These are phyloP conservation scores for Protomyctophum bolini DNA, from an alignment of 2,113 vertebrate genomes.

Conservation along the genomic window DNA sequence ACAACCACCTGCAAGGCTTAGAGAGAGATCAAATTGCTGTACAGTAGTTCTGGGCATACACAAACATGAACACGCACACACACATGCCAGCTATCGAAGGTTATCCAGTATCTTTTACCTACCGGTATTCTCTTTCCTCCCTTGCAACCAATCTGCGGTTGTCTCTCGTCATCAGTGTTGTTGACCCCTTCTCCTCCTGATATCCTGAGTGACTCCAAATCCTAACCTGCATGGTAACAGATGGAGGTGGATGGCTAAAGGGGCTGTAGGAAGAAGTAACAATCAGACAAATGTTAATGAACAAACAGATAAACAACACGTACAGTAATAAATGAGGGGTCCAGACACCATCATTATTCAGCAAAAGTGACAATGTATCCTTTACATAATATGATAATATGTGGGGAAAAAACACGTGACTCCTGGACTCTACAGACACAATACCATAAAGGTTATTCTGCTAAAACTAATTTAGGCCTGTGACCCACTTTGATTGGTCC, in stretches of 20 bases:
- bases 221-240: constrained; percentile 22
- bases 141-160: neutral
- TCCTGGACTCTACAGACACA: too few relatives aligned
- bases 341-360: too few relatives aligned
- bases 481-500: too few relatives aligned
- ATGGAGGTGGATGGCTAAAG: neutral
- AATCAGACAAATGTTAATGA: neutral
- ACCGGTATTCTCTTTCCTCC: neutral
- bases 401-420: too few relatives aligned
- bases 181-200: neutral
- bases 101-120: neutral
- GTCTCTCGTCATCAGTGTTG: neutral
- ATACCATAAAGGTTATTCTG: too few relatives aligned
- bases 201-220: constrained; percentile 12
- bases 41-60: neutral
- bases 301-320: neutral
- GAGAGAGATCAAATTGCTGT: constrained; percentile 29
- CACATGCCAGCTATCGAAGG: neutral
- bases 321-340: neutral
- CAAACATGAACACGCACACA: constrained; percentile 7
- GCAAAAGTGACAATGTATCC: too few relatives aligned
- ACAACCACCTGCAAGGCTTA: constrained; percentile 26
- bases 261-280: neutral
- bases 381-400: too few relatives aligned
- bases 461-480: too few relatives aligned